These are phyloP conservation scores for Ptychoptera albimana DNA, from an alignment of 2,888 invertebrate genomes.

Conservation along the genomic window DNA sequence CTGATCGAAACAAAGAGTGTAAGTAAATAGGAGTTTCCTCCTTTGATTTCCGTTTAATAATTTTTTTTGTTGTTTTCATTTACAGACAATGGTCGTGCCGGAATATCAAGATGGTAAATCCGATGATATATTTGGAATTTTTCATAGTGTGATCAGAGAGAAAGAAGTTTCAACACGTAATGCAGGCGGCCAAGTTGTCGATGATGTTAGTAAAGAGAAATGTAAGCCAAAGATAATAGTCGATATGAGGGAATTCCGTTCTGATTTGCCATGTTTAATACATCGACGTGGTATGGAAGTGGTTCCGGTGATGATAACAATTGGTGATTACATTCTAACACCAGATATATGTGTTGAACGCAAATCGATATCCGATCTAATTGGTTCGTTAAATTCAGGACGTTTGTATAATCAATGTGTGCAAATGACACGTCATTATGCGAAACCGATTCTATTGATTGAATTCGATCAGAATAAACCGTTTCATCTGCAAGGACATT, in stretches of 20 bases:
- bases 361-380: slow-evolving; percentile 90
- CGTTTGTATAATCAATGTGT: slow-evolving; percentile 90
- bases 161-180: slow-evolving; percentile 40
- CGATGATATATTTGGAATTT: slow-evolving; percentile 38
- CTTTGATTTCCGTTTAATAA: background rate
- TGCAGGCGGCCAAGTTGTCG: slow-evolving; percentile 35
- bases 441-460: slow-evolving; percentile 77
- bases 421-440: slow-evolving; percentile 81
- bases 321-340: slow-evolving; percentile 95
- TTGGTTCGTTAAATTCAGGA: slow-evolving; percentile 88
- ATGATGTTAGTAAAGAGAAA: slow-evolving; percentile 6
- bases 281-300: slow-evolving; percentile 88
- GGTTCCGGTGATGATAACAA: slow-evolving; percentile 70
- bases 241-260: slow-evolving; percentile 95
- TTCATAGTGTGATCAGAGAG: slow-evolving; percentile 21
- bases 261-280: slow-evolving; percentile 85
- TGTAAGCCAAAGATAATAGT: slow-evolving; percentile 52
- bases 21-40: slow-evolving; percentile 20
- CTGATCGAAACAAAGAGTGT: slow-evolving; percentile 87
- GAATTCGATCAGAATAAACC: slow-evolving; percentile 92
- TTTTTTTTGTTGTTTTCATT: slow-evolving; percentile 11
- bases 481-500: slow-evolving; percentile 74
- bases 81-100: slow-evolving; percentile 69
- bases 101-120: slow-evolving; percentile 77
- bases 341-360: slow-evolving; percentile 94